Base-by-base conservation (phyloP, 2,888 invertebrate genomes). In the Brachyopa scutellaris region DNA sequence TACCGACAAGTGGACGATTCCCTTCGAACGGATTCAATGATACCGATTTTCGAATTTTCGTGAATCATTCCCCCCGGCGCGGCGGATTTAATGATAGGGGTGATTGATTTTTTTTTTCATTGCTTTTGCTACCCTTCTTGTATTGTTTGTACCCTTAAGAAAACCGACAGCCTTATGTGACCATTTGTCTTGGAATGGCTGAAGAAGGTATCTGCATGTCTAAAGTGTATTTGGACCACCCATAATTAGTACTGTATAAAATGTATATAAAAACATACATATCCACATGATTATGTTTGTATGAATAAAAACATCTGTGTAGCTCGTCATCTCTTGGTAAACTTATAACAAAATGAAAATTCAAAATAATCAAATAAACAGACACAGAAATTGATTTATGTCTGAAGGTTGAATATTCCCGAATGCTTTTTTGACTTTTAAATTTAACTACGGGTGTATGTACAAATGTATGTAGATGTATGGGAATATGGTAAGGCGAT, bases 311-410 rank as follows among this genome's bases (percentile, higher is more conserved):
- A 26, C 21, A 53, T 55, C n/a, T 47, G 55, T 47, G 19, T 29
- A 73, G 23, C 19, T 47, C 73, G 45, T 45, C 53, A 19, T 38
- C 19, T 17, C 17, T 4, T 47, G 23, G 29, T 72, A 21, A 29
- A 8, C 23, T 21, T 5, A 15, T 45, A 40, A 53, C n/a, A n/a
- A n/a, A n/a, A n/a, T n/a, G 31, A 40, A 33, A 40, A 62, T 1
- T 17, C 26, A 33, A 26, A 15, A 53, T 42, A 66, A 53, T 29
- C 45, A 38, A 51, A 72, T 62, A 72, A 47, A 47, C 45, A 55
- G 36, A 73, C 36, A 45, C 19, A 15, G 7, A 33, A 57, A 21
- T 57, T 73, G 55, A 64, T 73, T 73, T 73, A 64, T 73, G 38
- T 55, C 36, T 45, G 47, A 47, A 64, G 19, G 33, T 33, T 53